Evolutionary conservation across 2,113 vertebrate species (phyloP), one percentile per base, ranked within the genome.

Genomic region (Gadus macrocephalus): DNA sequence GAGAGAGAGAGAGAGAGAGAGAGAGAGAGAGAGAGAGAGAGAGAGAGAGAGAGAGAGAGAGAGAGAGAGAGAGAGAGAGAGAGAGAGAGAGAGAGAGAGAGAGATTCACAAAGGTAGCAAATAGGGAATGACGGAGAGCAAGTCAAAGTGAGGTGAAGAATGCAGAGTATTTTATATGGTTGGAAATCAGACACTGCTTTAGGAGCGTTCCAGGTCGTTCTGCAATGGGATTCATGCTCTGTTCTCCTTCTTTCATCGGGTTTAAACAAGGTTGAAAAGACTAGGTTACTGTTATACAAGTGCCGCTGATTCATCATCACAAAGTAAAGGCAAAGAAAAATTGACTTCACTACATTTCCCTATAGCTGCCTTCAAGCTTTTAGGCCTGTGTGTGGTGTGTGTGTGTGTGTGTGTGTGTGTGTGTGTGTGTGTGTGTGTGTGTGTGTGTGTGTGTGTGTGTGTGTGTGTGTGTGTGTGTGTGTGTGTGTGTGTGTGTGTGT

Each of bases 181-280:
- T 15, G 72, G 69, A 76, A 78, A 80, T 1, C 55, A 72, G 66
- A 81, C 42, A 62, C 68, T 0, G 38, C 17, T 25, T 8, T 11
- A 83, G 64, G 72, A 83, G 73, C 20, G 65, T 64, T 77, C 56
- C 69, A 76, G 66, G 73, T 75, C 49, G 56, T 11, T 31, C 69
- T 78, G 77, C 28, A 0, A 28, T 68, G 78, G 82, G 81, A 78
- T 70, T 83, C 49, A 5, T 49, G 12, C 15, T 49, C 42, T 49
- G 9, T 49, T 49, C 42, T 49, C 2, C 12, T 9, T 14, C 42
- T 12, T 49, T 49, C 42, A 14, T 49, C 11, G 9, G 42, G 42
- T 49, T 49, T 12, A 49, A 14, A 49, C 12, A 9, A 9, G 9
- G 42, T 2, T 49, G 42, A 49, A 49, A 49, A 8, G 5, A 49